Conservation (phyloP, 1,140 invertebrate species). For the Danaus plexippus region DNA sequence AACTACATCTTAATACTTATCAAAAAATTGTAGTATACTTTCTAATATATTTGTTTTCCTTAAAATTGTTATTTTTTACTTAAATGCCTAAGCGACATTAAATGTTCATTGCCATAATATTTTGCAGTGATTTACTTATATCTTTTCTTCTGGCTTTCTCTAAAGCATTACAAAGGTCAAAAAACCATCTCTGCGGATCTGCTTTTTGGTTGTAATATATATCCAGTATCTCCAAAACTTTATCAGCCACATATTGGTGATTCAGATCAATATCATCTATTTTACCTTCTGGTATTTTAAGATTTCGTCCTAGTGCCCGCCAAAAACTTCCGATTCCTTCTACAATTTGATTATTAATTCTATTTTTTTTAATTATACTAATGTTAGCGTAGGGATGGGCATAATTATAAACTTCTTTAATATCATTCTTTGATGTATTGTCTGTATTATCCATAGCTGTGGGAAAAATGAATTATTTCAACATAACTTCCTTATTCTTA, state of each 20-base stretch:
- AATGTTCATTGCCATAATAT: conserved; percentile 52
- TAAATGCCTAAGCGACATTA: conserved; percentile 11
- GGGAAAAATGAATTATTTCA: conserved; percentile 8
- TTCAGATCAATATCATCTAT: conserved; percentile 69
- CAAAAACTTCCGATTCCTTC: conserved; percentile 70
- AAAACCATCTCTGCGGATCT: conserved; percentile 55
- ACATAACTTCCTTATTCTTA: no score
- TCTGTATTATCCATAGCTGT: conserved; percentile 14
- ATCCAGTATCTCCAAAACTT: conserved; percentile 38
- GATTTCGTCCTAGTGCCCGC: conserved; percentile 70
- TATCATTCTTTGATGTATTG: conserved; percentile 10
- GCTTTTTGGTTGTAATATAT: conserved; percentile 33
- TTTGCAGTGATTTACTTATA: conserved; percentile 35
- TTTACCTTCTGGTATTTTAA: conserved; percentile 66
- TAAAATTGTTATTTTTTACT: conserved; percentile 9
- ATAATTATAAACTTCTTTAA: conserved; percentile 17
- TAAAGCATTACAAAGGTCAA: conserved; percentile 48
- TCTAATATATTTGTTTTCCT: conserved; percentile 1
- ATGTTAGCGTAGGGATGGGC: conserved; percentile 28
- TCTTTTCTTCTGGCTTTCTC: conserved; percentile 50
- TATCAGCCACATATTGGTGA: conserved; percentile 22
- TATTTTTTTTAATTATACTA: conserved; percentile 37
- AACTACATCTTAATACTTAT: background rate
- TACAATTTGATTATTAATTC: conserved; percentile 42
- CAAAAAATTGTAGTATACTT: conserved; percentile 4